Evolutionary conservation across 2,888 invertebrate species (phyloP).

Genomic region (Teleiodes luculella): DNA sequence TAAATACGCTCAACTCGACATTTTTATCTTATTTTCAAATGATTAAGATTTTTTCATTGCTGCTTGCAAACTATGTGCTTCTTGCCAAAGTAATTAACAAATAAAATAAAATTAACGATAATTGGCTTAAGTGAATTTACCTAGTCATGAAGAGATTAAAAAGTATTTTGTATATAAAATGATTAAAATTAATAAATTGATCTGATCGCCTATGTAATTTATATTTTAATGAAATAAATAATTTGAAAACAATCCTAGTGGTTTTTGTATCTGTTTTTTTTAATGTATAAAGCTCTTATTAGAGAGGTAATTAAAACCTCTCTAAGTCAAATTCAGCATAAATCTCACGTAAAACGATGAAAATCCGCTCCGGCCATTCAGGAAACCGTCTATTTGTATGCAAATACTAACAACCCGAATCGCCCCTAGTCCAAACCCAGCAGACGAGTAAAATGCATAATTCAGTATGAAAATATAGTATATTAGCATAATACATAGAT

Average conservation of each 20-base stretch:
- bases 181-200: conserved; percentile 47
- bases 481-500: conserved; percentile 52
- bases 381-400: not conserved
- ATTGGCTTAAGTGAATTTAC: conserved; percentile 56
- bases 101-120: conserved; percentile 26
- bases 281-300: no score
- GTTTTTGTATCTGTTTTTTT: not conserved
- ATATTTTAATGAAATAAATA: conserved; percentile 64
- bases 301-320: no score
- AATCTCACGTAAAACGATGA: not conserved
- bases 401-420: not conserved
- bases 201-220: conserved; percentile 55
- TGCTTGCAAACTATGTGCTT: conserved; percentile 19
- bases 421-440: not conserved
- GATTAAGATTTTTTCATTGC: not conserved
- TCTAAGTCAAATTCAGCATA: not conserved
- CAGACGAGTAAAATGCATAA: conserved; percentile 16
- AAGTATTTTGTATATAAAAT: conserved; percentile 74
- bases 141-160: conserved; percentile 70
- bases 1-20: conserved; percentile 45
- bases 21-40: not conserved
- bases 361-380: no score
- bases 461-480: conserved; percentile 62
- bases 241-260: conserved; percentile 32
- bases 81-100: conserved; percentile 34